Evolutionary conservation across 1,140 invertebrate genomes (phyloP).

Genomic region (Sarcophaga peregrina): DNA sequence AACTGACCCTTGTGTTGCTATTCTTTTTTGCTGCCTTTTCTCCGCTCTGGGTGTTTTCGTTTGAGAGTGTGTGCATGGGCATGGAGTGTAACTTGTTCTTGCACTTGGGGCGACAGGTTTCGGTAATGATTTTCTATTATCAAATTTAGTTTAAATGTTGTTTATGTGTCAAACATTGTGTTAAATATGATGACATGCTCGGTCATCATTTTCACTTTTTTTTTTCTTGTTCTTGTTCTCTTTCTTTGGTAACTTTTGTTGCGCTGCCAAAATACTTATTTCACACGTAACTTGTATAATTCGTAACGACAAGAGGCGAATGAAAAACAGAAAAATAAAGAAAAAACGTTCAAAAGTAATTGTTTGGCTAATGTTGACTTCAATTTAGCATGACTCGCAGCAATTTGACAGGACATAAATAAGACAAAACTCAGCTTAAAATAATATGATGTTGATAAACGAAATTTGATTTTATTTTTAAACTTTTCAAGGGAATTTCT

Average conservation of each 20-base stretch:
- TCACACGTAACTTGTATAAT: not conserved
- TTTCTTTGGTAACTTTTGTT: not conserved
- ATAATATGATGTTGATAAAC: not conserved
- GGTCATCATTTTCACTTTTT: slow-evolving; percentile 39
- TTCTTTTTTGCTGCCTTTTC: not conserved
- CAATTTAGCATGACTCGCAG: slow-evolving; percentile 24
- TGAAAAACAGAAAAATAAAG: not conserved
- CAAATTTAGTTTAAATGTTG: slow-evolving; percentile 34
- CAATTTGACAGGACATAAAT: slow-evolving; percentile 28
- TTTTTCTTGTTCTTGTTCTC: too few relatives aligned
- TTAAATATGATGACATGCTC: slow-evolving; percentile 37
- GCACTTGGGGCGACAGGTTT: slow-evolving; percentile 5
- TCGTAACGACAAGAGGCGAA: not conserved
- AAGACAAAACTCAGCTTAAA: slow-evolving; percentile 1
- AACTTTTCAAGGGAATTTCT: not conserved
- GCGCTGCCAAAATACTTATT: not conserved
- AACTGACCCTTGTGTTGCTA: not conserved
- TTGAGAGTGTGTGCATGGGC: too few relatives aligned
- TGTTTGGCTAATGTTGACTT: slow-evolving; percentile 24
- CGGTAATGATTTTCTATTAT: slow-evolving; percentile 23
- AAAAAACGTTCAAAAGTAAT: not conserved
- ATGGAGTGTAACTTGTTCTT: too few relatives aligned
- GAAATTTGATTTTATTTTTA: not conserved
- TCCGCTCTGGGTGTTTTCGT: not conserved
- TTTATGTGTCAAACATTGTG: slow-evolving; percentile 33